Conservation (phyloP, 2,113 vertebrate species). For the Centrocercus urophasianus region DNA sequence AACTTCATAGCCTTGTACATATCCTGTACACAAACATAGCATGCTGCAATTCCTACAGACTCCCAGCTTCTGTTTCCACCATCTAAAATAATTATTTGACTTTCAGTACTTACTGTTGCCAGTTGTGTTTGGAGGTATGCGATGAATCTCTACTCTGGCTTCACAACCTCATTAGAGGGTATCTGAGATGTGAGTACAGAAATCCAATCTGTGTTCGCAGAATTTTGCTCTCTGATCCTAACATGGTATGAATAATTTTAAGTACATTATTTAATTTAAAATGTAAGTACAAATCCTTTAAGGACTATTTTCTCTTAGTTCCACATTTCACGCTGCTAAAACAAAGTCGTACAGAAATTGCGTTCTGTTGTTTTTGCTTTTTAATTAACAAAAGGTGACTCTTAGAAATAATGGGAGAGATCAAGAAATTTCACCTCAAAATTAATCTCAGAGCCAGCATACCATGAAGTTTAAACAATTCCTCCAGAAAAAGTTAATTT, state of each 20-base stretch:
- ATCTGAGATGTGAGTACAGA: neutral
- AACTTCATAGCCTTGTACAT: neutral
- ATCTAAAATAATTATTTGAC: neutral
- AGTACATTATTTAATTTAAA: neutral
- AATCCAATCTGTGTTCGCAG: neutral
- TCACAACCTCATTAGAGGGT: neutral
- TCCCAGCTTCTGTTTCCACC: neutral
- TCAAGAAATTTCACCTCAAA: neutral
- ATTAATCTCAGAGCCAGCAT: neutral
- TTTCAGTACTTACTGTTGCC: neutral
- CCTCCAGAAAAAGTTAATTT: neutral
- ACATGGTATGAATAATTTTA: neutral
- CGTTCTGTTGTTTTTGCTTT: neutral
- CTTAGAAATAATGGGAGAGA: neutral
- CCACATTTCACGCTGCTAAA: neutral
- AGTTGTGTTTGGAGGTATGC: neutral
- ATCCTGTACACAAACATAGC: neutral
- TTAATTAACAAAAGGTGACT: neutral
- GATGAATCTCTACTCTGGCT: neutral
- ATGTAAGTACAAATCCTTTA: neutral
- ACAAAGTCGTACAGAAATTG: neutral
- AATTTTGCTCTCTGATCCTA: neutral
- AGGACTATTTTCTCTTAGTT: neutral
- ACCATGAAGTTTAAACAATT: neutral
- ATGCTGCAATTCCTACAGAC: neutral